phyloP scores from a whole-genome alignment of 2,888 invertebrate genomes.

The Diarsia mendica region DNA sequence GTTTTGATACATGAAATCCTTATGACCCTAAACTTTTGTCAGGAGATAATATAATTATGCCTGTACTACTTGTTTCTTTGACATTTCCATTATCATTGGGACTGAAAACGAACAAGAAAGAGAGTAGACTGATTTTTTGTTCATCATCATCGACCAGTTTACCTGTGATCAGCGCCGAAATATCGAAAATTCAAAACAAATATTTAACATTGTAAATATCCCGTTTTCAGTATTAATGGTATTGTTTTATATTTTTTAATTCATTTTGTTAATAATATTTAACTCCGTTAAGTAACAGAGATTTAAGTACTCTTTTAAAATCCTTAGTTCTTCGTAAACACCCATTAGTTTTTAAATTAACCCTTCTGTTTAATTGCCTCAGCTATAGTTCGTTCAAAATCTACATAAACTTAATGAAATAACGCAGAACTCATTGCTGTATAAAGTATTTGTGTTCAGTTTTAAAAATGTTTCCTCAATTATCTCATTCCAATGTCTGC shows the following conservation, averaged over 20 bases:
- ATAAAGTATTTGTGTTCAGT: not conserved
- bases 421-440: no score
- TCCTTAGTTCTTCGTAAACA: not conserved
- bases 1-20: not conserved
- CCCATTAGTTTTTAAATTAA: not conserved
- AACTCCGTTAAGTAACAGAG: not conserved
- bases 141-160: no score
- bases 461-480: not conserved
- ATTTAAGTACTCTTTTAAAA: not conserved
- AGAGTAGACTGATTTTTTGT: no score
- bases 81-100: no score
- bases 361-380: not conserved
- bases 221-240: no score
- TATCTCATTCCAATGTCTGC: not conserved
- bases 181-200: no score
- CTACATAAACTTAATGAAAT: constrained; percentile 6
- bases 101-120: no score
- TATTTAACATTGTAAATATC: no score
- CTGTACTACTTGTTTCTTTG: not conserved
- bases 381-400: not conserved
- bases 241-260: not conserved
- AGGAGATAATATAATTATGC: not conserved
- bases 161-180: no score
- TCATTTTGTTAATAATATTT: not conserved
- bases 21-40: not conserved